phyloP scores from a whole-genome alignment of 2,888 invertebrate species.

The Drosophila diplacantha region DNA sequence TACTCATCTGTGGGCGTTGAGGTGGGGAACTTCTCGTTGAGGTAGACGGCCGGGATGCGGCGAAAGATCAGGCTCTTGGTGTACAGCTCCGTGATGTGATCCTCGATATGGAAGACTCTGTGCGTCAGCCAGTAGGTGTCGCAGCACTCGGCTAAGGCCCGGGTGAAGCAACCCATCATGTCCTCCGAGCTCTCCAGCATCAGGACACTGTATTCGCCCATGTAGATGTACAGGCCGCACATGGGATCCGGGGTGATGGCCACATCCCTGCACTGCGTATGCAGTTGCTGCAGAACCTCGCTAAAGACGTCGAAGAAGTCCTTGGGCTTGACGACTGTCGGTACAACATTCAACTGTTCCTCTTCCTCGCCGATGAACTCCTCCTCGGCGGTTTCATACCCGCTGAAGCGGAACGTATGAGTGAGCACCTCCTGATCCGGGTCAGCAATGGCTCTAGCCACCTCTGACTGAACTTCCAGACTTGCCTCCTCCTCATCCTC shows the following conservation, averaged over 20 bases:
- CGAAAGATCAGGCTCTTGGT: conserved; percentile 57
- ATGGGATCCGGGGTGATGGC: conserved; percentile 59
- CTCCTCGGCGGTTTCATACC: not conserved
- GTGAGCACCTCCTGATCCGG: conserved; percentile 40
- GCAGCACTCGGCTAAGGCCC: conserved; percentile 34
- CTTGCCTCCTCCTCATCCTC: not conserved
- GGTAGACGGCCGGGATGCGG: conserved; percentile 55
- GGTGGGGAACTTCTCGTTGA: conserved; percentile 71
- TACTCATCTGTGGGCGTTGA: conserved; percentile 67
- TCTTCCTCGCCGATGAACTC: not conserved
- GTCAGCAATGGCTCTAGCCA: not conserved
- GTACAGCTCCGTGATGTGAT: conserved; percentile 60
- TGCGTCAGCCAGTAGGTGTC: conserved; percentile 55
- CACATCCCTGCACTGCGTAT: conserved; percentile 19
- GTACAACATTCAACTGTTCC: not conserved
- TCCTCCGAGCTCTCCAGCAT: conserved; percentile 72
- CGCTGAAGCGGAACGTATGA: conserved; percentile 39
- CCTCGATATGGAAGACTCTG: conserved; percentile 67
- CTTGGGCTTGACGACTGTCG: conserved; percentile 4
- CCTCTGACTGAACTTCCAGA: not conserved
- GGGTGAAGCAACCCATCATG: conserved; percentile 62
- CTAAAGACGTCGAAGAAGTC: conserved; percentile 43
- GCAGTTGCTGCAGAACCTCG: conserved; percentile 42
- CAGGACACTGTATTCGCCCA: conserved; percentile 65
- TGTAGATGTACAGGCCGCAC: conserved; percentile 62